Evolutionary conservation across 2,113 vertebrate genomes (phyloP).

Genomic region (Camelus bactrianus): DNA sequence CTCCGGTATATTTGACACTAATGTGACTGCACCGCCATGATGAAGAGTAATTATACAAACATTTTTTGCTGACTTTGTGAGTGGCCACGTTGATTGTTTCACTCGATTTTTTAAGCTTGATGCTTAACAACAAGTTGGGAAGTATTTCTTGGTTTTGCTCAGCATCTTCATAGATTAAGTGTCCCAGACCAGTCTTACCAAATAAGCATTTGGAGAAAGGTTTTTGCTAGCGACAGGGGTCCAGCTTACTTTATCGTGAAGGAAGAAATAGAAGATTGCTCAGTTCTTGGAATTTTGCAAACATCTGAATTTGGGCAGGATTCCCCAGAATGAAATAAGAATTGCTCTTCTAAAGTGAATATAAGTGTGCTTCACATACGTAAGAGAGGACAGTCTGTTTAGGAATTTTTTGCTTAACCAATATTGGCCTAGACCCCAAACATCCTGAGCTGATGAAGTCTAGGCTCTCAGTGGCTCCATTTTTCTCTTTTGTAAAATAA

Average conservation of each 20-base stretch:
- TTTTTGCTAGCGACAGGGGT: not conserved
- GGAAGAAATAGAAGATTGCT: not conserved
- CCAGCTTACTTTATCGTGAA: not conserved
- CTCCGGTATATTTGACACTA: conserved; percentile 69
- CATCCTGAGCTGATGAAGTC: not conserved
- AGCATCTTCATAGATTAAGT: not conserved
- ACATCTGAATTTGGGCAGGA: not conserved
- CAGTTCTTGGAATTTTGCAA: not conserved
- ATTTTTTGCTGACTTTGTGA: conserved; percentile 74
- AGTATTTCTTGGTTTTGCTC: conserved; percentile 30
- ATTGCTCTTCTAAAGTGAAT: not conserved
- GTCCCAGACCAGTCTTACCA: not conserved
- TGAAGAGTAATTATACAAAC: conserved; percentile 81
- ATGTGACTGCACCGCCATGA: conserved; percentile 73
- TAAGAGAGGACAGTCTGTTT: not conserved
- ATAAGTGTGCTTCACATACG: not conserved
- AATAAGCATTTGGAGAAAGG: not conserved
- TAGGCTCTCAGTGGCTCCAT: not conserved
- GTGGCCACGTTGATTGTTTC: conserved; percentile 65
- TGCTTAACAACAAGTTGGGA: conserved; percentile 11
- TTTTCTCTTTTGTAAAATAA: not conserved
- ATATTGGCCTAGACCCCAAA: not conserved
- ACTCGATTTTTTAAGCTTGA: conserved; percentile 63
- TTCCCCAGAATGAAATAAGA: not conserved
- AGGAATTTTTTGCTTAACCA: not conserved